These are phyloP conservation scores for Copsychus sechellarum DNA, from an alignment of 2,113 vertebrate species.

Conservation along the genomic window DNA sequence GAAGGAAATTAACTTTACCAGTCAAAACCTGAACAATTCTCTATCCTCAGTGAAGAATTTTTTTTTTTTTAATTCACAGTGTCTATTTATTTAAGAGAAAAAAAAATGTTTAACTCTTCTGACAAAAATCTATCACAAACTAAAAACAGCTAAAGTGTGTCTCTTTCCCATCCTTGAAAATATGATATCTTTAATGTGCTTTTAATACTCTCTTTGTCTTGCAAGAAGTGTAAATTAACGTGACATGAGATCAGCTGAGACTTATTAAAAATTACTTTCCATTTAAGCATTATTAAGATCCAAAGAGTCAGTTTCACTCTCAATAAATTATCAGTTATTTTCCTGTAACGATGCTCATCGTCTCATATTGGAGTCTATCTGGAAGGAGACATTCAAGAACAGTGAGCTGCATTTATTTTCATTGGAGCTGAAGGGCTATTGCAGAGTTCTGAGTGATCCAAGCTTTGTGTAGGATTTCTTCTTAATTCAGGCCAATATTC, in stretches of 20 bases:
- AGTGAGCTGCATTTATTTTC: not conserved
- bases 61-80: conserved; percentile 31
- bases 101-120: not conserved
- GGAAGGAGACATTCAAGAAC: not conserved
- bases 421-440: not conserved
- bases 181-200: not conserved
- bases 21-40: not conserved
- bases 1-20: not conserved
- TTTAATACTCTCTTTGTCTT: not conserved
- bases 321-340: not conserved
- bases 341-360: not conserved
- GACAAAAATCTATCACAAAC: not conserved
- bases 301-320: not conserved
- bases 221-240: not conserved
- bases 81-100: conserved; percentile 10
- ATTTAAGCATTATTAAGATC: not conserved
- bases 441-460: not conserved
- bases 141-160: not conserved
- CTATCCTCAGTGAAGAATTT: not conserved
- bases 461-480: not conserved
- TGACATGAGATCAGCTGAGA: not conserved
- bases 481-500: not conserved
- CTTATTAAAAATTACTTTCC: not conserved
- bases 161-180: not conserved
- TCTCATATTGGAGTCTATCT: not conserved